Conservation (phyloP, 1,140 invertebrate genomes). For the Zaprionus nigranus region DNA sequence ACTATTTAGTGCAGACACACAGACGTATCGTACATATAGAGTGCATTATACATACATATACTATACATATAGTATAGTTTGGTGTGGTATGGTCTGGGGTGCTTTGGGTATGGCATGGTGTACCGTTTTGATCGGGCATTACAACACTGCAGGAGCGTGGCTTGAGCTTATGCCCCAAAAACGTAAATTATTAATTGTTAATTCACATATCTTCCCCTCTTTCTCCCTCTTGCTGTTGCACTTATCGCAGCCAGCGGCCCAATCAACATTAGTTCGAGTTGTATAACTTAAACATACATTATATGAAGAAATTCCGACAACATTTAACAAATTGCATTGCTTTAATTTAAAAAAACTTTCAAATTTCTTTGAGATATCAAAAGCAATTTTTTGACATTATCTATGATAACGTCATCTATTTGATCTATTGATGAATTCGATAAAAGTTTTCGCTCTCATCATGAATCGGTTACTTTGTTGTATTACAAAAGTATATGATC, state of each 20-base stretch:
- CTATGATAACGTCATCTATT: neutral
- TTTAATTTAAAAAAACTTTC: slow-evolving; percentile 14
- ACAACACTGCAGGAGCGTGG: slow-evolving; percentile 3
- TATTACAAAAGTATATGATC: neutral
- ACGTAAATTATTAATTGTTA: slow-evolving; percentile 13
- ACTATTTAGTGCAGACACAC: neutral
- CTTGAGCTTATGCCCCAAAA: slow-evolving; percentile 3
- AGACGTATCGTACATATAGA: no score
- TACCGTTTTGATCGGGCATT: slow-evolving; percentile 1
- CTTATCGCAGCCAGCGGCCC: slow-evolving; percentile 61
- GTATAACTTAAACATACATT: slow-evolving; percentile 37
- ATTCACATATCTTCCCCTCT: neutral
- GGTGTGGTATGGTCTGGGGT: neutral
- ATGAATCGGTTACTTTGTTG: no score
- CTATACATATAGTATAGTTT: neutral
- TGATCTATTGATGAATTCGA: no score
- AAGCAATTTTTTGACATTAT: neutral
- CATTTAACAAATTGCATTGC: neutral
- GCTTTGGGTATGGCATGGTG: neutral
- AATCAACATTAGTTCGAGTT: slow-evolving; percentile 47
- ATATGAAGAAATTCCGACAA: slow-evolving; percentile 7
- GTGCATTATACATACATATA: neutral
- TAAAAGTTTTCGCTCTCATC: no score
- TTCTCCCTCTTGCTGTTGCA: slow-evolving; percentile 9
- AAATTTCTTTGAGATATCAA: slow-evolving; percentile 8